Percentiles rank a stretch among this genome's conserved stretches.
Evolutionary conservation across 2,888 invertebrate genomes (phyloP).

Genomic region (Xestia xanthographa): DNA sequence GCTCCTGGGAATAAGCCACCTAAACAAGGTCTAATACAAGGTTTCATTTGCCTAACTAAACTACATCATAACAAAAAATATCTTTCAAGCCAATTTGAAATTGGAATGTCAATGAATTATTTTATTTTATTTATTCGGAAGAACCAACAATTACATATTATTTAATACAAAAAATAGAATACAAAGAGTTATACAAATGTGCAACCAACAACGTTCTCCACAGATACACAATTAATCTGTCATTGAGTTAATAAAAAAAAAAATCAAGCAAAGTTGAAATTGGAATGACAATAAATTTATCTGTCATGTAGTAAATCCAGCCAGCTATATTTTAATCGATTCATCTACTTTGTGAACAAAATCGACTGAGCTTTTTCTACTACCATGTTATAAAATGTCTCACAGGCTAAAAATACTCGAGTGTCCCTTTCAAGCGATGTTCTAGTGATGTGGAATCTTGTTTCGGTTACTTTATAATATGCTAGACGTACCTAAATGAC

Average conservation of each 20-base stretch:
- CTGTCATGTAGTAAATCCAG: not conserved
- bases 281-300: not conserved
- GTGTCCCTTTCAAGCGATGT: constrained; percentile 32
- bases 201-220: too few relatives aligned
- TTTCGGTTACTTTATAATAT: constrained; percentile 19
- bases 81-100: not conserved
- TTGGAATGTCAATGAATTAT: not conserved
- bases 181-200: too few relatives aligned
- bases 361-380: constrained; percentile 23
- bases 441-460: constrained; percentile 22
- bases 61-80: not conserved
- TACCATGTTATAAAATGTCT: constrained; percentile 4
- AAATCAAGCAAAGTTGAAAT: not conserved
- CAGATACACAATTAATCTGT: too few relatives aligned
- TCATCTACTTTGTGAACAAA: not conserved
- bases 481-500: constrained; percentile 25
- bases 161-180: too few relatives aligned
- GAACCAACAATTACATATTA: too few relatives aligned
- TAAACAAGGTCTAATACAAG: not conserved
- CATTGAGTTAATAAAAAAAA: not conserved
- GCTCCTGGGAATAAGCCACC: too few relatives aligned
- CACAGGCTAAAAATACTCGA: constrained; percentile 48
- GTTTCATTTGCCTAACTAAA: not conserved
- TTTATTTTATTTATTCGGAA: too few relatives aligned
- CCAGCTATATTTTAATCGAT: not conserved